These are phyloP conservation scores for Carapus acus DNA, from an alignment of 2,797 vertebrate genomes.

Conservation along the genomic window DNA sequence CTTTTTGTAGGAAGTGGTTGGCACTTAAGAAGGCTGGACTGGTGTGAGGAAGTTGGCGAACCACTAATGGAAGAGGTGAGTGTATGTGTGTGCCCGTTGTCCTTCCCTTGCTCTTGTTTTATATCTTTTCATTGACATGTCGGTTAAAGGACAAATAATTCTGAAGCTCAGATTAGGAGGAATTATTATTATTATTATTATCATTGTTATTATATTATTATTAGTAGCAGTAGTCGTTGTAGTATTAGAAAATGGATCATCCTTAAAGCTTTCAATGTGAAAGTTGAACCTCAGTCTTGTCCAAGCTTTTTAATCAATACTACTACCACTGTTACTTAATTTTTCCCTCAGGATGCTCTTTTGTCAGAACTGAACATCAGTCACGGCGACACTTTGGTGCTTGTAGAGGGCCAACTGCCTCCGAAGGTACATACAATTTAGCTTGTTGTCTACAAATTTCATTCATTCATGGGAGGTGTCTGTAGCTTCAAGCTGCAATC, in stretches of 20 bases:
- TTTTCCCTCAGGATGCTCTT: constrained; percentile 71
- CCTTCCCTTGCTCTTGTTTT: neutral
- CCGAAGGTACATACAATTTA: constrained; percentile 70
- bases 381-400: constrained; percentile 83
- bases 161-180: too few relatives aligned
- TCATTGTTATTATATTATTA: too few relatives aligned
- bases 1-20: constrained; percentile 78
- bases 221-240: too few relatives aligned
- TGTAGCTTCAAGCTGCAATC: neutral
- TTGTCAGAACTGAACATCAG: constrained; percentile 79
- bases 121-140: too few relatives aligned
- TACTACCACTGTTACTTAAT: neutral
- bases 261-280: too few relatives aligned
- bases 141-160: too few relatives aligned
- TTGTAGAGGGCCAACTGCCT: constrained; percentile 84
- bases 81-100: neutral
- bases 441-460: neutral
- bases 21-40: constrained; percentile 88
- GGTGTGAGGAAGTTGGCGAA: constrained; percentile 93
- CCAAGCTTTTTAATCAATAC: too few relatives aligned
- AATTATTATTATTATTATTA: too few relatives aligned
- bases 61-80: constrained; percentile 83
- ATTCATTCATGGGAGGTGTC: too few relatives aligned
- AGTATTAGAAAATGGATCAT: too few relatives aligned
- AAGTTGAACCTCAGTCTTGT: too few relatives aligned